Evolutionary conservation across 2,888 invertebrate genomes (phyloP).

Genomic region (Onchidella celtica): DNA sequence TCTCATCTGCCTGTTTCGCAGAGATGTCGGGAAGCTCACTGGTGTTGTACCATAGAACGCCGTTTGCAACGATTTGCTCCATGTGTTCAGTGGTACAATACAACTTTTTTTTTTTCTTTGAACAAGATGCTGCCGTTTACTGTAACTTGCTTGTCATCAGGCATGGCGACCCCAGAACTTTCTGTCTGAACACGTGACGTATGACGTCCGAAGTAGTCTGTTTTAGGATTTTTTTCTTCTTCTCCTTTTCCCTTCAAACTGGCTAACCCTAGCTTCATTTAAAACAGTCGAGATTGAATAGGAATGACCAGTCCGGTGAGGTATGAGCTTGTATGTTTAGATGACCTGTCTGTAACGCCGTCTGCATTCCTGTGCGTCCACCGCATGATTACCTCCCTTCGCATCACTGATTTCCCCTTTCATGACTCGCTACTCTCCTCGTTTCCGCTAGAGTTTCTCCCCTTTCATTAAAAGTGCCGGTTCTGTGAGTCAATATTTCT

Average conservation of each 20-base stretch:
- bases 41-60: too few relatives aligned
- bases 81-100: too few relatives aligned
- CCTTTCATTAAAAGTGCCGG: slow-evolving; percentile 5
- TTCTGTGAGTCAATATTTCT: not conserved
- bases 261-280: not conserved
- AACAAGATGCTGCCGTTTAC: too few relatives aligned
- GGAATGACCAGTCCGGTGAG: not conserved
- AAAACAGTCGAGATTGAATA: not conserved
- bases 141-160: too few relatives aligned
- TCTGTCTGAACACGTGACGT: too few relatives aligned
- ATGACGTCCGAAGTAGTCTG: too few relatives aligned
- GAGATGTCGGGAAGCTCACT: too few relatives aligned
- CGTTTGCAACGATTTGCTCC: too few relatives aligned
- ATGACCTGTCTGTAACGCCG: not conserved
- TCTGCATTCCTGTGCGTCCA: slow-evolving; percentile 1
- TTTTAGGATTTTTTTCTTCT: too few relatives aligned
- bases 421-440: not conserved
- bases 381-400: not conserved
- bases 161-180: too few relatives aligned
- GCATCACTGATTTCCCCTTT: slow-evolving; percentile 2
- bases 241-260: not conserved
- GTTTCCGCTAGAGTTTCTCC: not conserved
- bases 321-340: not conserved
- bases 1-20: too few relatives aligned
- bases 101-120: too few relatives aligned